Evolutionary conservation across 2,797 vertebrate genomes (phyloP).

Genomic region (Iguana delicatissima): DNA sequence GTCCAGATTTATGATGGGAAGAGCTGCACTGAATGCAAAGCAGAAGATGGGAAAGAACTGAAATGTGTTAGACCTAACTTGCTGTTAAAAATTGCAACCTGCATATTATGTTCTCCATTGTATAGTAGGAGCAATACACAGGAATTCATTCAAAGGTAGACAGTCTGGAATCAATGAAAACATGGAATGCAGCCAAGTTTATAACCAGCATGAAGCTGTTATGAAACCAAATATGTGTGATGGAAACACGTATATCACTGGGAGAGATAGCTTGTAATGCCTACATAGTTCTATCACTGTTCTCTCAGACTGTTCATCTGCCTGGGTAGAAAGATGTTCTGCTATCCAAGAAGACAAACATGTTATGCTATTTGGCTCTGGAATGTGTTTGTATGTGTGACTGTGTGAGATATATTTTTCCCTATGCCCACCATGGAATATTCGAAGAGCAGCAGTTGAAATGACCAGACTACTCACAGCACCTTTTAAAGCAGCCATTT

Average conservation of each 20-base stretch:
- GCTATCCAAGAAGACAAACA: neutral
- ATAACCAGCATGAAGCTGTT: too few species aligned
- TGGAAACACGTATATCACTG: neutral
- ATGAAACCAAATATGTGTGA: neutral
- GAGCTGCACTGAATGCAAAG: neutral
- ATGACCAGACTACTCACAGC: neutral
- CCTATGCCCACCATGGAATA: neutral
- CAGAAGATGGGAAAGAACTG: neutral
- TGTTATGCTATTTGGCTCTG: neutral
- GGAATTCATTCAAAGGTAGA: neutral
- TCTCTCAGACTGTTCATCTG: neutral
- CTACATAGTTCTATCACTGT: neutral
- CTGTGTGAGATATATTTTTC: neutral
- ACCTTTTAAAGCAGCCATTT: neutral
- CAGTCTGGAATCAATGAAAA: neutral
- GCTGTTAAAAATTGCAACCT: neutral
- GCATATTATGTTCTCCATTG: neutral
- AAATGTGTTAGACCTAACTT: neutral
- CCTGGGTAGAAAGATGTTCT: neutral
- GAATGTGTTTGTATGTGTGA: neutral
- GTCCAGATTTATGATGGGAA: too few species aligned
- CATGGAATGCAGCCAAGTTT: neutral
- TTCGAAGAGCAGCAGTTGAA: neutral
- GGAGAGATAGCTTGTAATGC: neutral
- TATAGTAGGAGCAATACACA: neutral